phyloP scores from a whole-genome alignment of 2,888 invertebrate genomes.

The Chrysolina americana region DNA sequence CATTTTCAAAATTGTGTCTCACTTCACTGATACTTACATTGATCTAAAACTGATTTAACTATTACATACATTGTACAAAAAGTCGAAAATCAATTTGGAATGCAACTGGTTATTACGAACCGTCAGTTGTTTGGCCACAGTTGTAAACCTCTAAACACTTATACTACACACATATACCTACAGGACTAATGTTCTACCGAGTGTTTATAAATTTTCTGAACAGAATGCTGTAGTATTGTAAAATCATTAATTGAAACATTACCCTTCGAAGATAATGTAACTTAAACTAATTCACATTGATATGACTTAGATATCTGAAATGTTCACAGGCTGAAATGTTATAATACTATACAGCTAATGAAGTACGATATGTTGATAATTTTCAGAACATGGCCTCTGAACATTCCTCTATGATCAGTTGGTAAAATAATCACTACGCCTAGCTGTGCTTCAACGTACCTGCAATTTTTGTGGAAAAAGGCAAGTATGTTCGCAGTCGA shows the following conservation, averaged over 20 bases:
- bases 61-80: constrained; percentile 43
- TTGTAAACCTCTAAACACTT: constrained; percentile 57
- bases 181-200: constrained; percentile 48
- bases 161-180: constrained; percentile 66
- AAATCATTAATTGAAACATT: constrained; percentile 35
- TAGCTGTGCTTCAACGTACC: not conserved
- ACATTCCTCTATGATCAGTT: constrained; percentile 47
- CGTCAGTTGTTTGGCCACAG: constrained; percentile 39
- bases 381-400: constrained; percentile 48
- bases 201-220: constrained; percentile 37
- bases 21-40: constrained; percentile 52
- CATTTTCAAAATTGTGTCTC: constrained; percentile 46
- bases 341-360: constrained; percentile 54
- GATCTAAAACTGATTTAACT: constrained; percentile 50
- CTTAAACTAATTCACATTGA: constrained; percentile 58
- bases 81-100: constrained; percentile 42
- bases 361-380: constrained; percentile 63
- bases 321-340: constrained; percentile 55
- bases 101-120: constrained; percentile 33
- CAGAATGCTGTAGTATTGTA: constrained; percentile 27
- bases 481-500: not conserved
- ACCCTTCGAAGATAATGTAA: constrained; percentile 42
- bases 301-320: constrained; percentile 58
- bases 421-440: not conserved
- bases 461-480: too few species aligned